phyloP scores from a whole-genome alignment of 2,888 invertebrate species.

The Phania funesta region DNA sequence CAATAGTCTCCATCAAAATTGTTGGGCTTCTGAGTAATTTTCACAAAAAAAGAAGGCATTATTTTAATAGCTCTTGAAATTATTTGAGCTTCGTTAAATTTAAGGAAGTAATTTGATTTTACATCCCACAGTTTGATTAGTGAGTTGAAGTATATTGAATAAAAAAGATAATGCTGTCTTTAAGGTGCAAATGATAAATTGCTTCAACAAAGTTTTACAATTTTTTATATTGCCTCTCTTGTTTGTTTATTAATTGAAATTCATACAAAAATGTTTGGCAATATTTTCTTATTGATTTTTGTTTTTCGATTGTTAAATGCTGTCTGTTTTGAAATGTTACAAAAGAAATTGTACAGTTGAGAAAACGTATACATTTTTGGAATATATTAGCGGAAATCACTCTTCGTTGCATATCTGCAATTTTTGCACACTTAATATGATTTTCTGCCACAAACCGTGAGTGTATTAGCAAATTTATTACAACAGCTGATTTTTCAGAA shows the following conservation, averaged over 20 bases:
- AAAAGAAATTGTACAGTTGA: slow-evolving; percentile 69
- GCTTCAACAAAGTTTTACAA: slow-evolving; percentile 9
- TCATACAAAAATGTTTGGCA: neutral
- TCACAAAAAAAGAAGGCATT: slow-evolving; percentile 22
- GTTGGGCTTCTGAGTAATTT: too few species aligned
- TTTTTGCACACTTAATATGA: too few species aligned
- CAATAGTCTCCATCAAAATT: too few species aligned
- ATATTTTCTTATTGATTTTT: slow-evolving; percentile 59
- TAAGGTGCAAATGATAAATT: slow-evolving; percentile 70
- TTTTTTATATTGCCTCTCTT: neutral
- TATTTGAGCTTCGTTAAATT: slow-evolving; percentile 14
- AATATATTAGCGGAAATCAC: too few species aligned
- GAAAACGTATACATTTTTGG: slow-evolving; percentile 61
- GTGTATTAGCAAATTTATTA: too few species aligned
- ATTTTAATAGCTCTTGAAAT: too few species aligned
- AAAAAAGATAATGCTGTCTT: slow-evolving; percentile 42
- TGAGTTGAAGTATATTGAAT: slow-evolving; percentile 61
- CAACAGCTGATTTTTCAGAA: too few species aligned
- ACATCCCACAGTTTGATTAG: slow-evolving; percentile 54
- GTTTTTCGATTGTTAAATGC: slow-evolving; percentile 31
- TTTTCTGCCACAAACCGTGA: too few species aligned
- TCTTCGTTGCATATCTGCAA: too few species aligned
- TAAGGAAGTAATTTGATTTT: slow-evolving; percentile 68
- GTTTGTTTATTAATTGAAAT: neutral
- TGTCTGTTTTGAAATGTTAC: slow-evolving; percentile 58